Evolutionary conservation across 2,113 vertebrate genomes (phyloP), one percentile per base, ranked within the genome.

Genomic region (Corvus hawaiiensis): DNA sequence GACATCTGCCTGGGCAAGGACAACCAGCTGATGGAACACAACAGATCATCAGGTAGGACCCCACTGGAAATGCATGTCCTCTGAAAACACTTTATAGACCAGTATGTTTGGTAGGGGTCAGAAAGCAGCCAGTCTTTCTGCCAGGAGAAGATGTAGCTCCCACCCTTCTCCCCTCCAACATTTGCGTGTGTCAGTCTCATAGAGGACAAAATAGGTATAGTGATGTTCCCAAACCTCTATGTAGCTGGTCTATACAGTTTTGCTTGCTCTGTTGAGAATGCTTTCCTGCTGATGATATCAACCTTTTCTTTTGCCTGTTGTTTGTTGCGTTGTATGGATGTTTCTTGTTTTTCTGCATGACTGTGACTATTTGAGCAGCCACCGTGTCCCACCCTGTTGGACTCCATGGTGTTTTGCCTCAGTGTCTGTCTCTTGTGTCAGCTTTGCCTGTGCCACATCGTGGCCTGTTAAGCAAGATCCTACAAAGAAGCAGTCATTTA

Each of bases 31-130:
- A 98, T 99, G 97, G 99, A 99, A 89, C 98, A 98, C 97, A 99
- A 99, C 97, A 98, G 98, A 97, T 99, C 96, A 97, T 97, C 99
- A 99, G 99, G 99, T 99, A 98, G 98, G 98, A 91, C 93, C 96
- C 86, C 30, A 88, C 77, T 96, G 89, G 89, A 96, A 96, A 96
- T 97, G 97, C 96, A 97, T 97, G 97, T 93, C 49, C 63, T 85
- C 73, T 72, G 76, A 90, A 90, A 92, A 84, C 82, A 86, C 96
- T 95, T 97, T 96, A 96, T 97, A 97, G 96, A 97, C 93, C 95
- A 97, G 93, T 97, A 84, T 93, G 92, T 90, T 95, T 94, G 95
- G 87, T 74, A 97, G 63, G 85, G 43, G 90, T 92, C 96, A 97
- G 93, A 93, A 89, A 96, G 90, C 43, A 84, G 84, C 71, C 59